Percentiles rank a stretch among this genome's conserved stretches.
phyloP scores from a whole-genome alignment of 2,888 invertebrate species.

The Phengaris alcon region DNA sequence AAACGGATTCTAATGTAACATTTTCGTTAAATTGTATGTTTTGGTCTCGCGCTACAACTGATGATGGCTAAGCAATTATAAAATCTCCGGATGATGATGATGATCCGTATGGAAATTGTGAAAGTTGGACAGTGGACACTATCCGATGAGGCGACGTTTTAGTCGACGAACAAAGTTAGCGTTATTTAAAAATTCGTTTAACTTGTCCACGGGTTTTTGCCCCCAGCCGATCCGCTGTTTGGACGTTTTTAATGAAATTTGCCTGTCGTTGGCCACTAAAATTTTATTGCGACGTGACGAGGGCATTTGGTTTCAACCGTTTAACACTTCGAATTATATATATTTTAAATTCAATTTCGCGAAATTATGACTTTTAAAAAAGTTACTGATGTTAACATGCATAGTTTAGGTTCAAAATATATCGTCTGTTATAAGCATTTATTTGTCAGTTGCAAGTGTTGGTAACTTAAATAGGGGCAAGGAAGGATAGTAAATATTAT shows the following conservation, averaged over 20 bases:
- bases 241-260: conserved; percentile 36
- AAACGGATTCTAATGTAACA: too few relatives aligned
- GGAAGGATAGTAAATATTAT: too few relatives aligned
- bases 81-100: neutral
- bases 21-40: too few relatives aligned
- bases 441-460: too few relatives aligned
- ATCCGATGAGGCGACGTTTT: neutral
- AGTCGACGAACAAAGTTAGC: conserved; percentile 30
- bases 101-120: conserved; percentile 12
- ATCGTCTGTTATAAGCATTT: too few relatives aligned
- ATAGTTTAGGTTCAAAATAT: too few relatives aligned
- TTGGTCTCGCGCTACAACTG: too few relatives aligned
- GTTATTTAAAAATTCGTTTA: conserved; percentile 37
- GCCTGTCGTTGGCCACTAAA: conserved; percentile 30
- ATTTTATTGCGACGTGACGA: conserved; percentile 21
- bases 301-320: conserved; percentile 1
- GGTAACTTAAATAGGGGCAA: too few relatives aligned
- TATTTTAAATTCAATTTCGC: neutral
- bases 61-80: neutral
- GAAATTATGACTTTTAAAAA: neutral
- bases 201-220: conserved; percentile 31
- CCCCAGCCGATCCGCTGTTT: conserved; percentile 28
- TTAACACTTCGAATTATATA: conserved; percentile 11
- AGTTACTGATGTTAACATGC: neutral
- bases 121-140: conserved; percentile 15